Conservation (phyloP, 2,888 invertebrate genomes). For the Tipula lateralis region DNA sequence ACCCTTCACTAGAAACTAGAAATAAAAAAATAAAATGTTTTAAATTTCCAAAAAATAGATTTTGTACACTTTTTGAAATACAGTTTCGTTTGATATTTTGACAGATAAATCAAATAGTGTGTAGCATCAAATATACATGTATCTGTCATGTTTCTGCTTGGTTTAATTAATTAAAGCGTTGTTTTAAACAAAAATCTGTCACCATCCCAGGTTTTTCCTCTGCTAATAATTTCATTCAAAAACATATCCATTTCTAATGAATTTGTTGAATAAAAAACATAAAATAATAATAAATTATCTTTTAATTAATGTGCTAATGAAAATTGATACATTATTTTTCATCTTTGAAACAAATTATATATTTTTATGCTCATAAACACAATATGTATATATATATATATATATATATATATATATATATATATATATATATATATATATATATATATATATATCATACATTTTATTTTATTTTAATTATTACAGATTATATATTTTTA, state of each 20-base stretch:
- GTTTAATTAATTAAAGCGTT: too few relatives aligned
- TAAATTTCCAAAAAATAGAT: too few relatives aligned
- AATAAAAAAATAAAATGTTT: too few relatives aligned
- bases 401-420: background rate
- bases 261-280: background rate
- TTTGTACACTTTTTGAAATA: too few relatives aligned
- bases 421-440: background rate
- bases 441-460: background rate
- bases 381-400: background rate
- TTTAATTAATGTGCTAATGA: constrained; percentile 24
- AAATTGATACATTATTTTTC: constrained; percentile 19
- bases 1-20: too few relatives aligned
- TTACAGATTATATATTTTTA: background rate
- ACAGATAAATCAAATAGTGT: too few relatives aligned
- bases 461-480: background rate
- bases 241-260: background rate
- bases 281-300: background rate
- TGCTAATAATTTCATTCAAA: background rate
- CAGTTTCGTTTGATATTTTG: too few relatives aligned
- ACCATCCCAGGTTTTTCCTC: background rate
- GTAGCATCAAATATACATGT: too few relatives aligned
- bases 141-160: too few relatives aligned
- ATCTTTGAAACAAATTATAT: background rate
- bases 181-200: background rate
- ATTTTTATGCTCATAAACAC: background rate